Base-by-base conservation (phyloP, 1,140 invertebrate genomes). In the Drosophila bipectinata region DNA sequence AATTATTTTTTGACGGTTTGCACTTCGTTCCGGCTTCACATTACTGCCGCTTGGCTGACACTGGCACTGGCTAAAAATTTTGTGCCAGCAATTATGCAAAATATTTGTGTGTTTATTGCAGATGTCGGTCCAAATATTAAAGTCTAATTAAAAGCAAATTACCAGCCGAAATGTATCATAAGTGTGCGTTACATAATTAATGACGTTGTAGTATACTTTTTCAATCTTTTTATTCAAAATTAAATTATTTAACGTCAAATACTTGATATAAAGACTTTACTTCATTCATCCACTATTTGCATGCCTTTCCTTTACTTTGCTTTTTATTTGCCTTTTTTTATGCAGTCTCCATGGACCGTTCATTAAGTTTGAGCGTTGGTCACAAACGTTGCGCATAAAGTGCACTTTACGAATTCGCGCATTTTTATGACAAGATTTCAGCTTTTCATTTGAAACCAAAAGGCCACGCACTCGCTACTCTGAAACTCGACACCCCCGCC, bases 351-450 rank as follows among this genome's bases (percentile, higher is more conserved):
- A 12, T 37, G 39, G 30, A 47, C n/a, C 45, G 47, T 52, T 72
- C 52, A 63, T 63, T 52, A 45, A 26, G 39, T 60, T 49, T 21
- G 52, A 53, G 32, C 59, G 54, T 62, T 59, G 71, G 53, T 54
- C 54, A 76, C 77, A 80, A 80, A 69, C 52, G 64, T 61, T 60
- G 60, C 69, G 78, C 73, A 71, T 82, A 72, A 83, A 83, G 64
- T 88, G 83, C 83, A 88, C 79, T 88, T 88, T 83, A 73, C 83
- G 76, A 88, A 88, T 88, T 88, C 78, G 63, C 79, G 83, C 83
- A 74, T 79, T 88, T 88, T 88, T 88, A 88, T 83, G 83, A 79
- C 72, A 82, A 71, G 78, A 87, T 83, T 87, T 72, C 69, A 62
- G 77, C 72, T 64, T 84, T 84, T 80, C 73, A 79, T 82, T 81